These are phyloP conservation scores for Melanotaenia parkinsoni DNA, from an alignment of 2,797 vertebrate genomes.

Conservation along the genomic window DNA sequence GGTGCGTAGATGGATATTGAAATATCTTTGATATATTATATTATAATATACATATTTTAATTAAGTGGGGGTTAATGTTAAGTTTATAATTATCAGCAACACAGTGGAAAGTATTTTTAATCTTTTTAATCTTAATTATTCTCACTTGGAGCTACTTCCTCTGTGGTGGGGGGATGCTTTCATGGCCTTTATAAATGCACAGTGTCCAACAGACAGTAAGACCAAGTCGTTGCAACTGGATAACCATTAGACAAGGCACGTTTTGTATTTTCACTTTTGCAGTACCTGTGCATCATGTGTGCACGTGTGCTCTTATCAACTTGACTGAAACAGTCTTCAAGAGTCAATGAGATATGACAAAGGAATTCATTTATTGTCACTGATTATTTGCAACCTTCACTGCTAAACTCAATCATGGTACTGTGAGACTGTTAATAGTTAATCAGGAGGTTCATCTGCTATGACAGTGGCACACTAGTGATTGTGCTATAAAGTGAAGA, in stretches of 20 bases:
- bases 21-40: not conserved
- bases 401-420: not conserved
- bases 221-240: not conserved
- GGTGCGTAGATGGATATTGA: not conserved
- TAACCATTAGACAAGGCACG: not conserved
- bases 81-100: too few species aligned
- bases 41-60: too few species aligned
- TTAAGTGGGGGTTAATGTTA: too few species aligned
- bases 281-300: not conserved
- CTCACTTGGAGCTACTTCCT: too few species aligned
- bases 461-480: not conserved
- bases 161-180: not conserved
- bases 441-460: not conserved
- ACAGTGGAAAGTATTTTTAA: too few species aligned
- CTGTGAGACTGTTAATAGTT: not conserved
- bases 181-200: not conserved
- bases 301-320: too few species aligned
- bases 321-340: too few species aligned
- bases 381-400: not conserved
- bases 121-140: too few species aligned
- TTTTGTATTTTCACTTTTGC: not conserved
- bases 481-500: conserved; percentile 10
- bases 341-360: too few species aligned
- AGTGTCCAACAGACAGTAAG: not conserved
- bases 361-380: not conserved